These are phyloP conservation scores for Tetragonula clypearis DNA, from an alignment of 1,140 invertebrate genomes.

Conservation along the genomic window DNA sequence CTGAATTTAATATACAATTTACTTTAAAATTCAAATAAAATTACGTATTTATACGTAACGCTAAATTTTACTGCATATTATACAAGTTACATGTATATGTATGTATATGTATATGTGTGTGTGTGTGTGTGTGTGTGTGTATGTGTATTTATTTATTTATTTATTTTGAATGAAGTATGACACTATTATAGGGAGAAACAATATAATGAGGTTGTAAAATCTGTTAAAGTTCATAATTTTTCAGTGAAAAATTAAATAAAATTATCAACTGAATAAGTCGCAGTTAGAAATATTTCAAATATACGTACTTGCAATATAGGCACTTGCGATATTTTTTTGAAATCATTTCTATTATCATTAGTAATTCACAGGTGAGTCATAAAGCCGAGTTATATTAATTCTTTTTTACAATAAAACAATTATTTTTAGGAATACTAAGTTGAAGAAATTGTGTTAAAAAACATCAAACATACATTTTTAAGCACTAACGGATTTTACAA, in stretches of 20 bases:
- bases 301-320: no score
- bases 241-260: not conserved
- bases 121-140: not conserved
- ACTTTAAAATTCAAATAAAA: slow-evolving; percentile 25
- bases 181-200: not conserved
- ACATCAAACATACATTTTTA: not conserved
- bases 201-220: not conserved
- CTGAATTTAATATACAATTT: slow-evolving; percentile 25
- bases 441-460: no score
- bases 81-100: not conserved
- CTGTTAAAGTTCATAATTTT: no score
- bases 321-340: no score
- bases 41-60: slow-evolving; percentile 30
- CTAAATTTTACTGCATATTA: slow-evolving; percentile 47
- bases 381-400: no score
- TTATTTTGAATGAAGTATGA: slow-evolving; percentile 27
- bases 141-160: not conserved
- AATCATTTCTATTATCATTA: no score
- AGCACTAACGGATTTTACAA: not conserved
- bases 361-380: no score
- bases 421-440: no score
- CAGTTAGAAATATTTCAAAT: no score
- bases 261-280: not conserved
- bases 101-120: no score
- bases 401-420: no score